A percentile compares a stretch with the other conserved stretches of the same genome.
phyloP scores from a whole-genome alignment of 2,888 invertebrate species.

The Eucriotettix oculatus region DNA sequence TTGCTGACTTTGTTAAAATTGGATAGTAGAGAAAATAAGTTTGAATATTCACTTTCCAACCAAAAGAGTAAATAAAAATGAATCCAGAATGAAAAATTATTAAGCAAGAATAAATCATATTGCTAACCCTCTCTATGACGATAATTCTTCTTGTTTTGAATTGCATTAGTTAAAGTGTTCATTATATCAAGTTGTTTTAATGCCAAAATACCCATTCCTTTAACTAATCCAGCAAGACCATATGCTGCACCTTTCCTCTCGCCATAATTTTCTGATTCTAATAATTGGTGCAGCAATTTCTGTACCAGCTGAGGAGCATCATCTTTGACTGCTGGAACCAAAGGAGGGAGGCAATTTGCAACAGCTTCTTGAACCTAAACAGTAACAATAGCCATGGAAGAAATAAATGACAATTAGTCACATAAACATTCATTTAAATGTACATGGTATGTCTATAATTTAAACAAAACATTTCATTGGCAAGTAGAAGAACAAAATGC shows the following conservation, averaged over 20 bases:
- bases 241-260: slow-evolving; percentile 89
- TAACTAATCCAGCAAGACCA: slow-evolving; percentile 89
- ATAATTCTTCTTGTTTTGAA: slow-evolving; percentile 93
- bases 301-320: slow-evolving; percentile 80
- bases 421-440: no score
- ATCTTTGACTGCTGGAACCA: slow-evolving; percentile 82
- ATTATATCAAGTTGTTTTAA: slow-evolving; percentile 92
- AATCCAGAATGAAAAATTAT: neutral
- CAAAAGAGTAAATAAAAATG: neutral
- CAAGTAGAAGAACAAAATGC: neutral
- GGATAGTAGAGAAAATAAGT: no score
- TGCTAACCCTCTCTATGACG: slow-evolving; percentile 69
- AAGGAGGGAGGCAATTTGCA: slow-evolving; percentile 83
- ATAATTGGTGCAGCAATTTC: slow-evolving; percentile 67
- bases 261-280: slow-evolving; percentile 85
- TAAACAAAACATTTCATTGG: neutral
- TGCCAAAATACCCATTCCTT: slow-evolving; percentile 90
- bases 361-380: slow-evolving; percentile 87
- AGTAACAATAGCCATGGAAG: neutral
- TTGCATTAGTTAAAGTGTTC: slow-evolving; percentile 79
- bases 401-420: no score
- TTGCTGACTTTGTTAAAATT: no score
- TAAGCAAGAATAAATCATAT: neutral
- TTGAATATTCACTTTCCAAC: no score
- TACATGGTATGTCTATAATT: no score